Evolutionary conservation across 1,140 invertebrate species (phyloP), one percentile per base, ranked within the genome.

Genomic region (Spodoptera litura): DNA sequence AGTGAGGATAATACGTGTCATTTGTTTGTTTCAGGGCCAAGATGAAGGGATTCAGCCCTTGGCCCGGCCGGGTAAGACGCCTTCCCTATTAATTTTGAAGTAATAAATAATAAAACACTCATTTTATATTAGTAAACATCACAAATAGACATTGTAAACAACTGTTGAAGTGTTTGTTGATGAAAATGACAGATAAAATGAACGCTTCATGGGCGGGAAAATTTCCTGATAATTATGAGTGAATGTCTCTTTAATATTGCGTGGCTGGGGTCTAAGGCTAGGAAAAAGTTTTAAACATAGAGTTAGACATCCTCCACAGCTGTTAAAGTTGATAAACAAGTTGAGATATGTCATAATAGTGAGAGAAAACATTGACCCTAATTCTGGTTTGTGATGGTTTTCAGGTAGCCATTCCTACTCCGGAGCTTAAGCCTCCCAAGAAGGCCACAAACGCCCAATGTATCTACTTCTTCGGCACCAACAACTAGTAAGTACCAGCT

Each of bases 11-110:
- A 80, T 66, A 61, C 61, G 79, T 74, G 15, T 73, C 51, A 20
- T 79, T 53, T 93, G 86, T 95, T 94, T 93, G 92, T 97, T 97
- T 89, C 95, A 98, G 98, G 98, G 98, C 98, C 25, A 98, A 98
- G 96, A 98, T 98, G 98, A 98, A 98, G 95, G 97, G 98, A 88
- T 99, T 98, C 95, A 97, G 97, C 78, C 97, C 98, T 79, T 99
- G 98, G 98, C 98, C 98, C 56, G 98, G 97, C 94, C 97, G 97
- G 96, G 98, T 99, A 96, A 97, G 97, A 96, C 86, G 90, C 82
- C 15, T 84, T 86, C 76, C 72, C 79, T 87, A 85, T 87, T 90
- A 87, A 75, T 81, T 75, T 78, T 59, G 35, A 81, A 68, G 66
- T 71, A 73, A 73, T 81, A 83, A 81, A 56, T 71, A 71, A 56